Percentiles rank a stretch among this genome's conserved stretches.
These are phyloP conservation scores for Isoperla grammatica DNA, from an alignment of 2,888 invertebrate species.

Conservation along the genomic window DNA sequence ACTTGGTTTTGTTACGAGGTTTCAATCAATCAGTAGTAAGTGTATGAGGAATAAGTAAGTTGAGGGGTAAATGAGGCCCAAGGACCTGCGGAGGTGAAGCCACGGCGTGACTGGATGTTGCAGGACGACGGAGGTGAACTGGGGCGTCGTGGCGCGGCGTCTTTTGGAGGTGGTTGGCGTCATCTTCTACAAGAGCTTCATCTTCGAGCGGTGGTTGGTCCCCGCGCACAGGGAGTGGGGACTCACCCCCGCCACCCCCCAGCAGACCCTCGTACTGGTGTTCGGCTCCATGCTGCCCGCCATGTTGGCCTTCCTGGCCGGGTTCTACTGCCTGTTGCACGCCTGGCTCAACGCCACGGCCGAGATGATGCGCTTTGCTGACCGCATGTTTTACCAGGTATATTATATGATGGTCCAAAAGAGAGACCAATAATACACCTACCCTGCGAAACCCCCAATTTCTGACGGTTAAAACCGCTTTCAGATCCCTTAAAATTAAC, in stretches of 20 bases:
- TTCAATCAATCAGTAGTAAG: too few species aligned
- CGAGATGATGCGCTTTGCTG: slow-evolving; percentile 81
- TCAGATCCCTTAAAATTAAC: too few species aligned
- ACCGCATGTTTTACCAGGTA: slow-evolving; percentile 75
- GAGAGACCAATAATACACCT: too few species aligned
- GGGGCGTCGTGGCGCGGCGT: slow-evolving; percentile 65
- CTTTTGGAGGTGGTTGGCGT: slow-evolving; percentile 71
- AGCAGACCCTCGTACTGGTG: slow-evolving; percentile 42
- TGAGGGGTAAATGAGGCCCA: too few species aligned
- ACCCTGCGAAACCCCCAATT: too few species aligned
- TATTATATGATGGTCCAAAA: too few species aligned
- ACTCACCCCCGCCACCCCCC: slow-evolving; percentile 38
- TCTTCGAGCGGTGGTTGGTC: slow-evolving; percentile 70
- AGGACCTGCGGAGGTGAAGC: too few species aligned
- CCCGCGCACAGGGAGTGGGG: slow-evolving; percentile 64
- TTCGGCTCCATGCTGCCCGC: slow-evolving; percentile 72
- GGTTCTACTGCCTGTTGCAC: slow-evolving; percentile 84
- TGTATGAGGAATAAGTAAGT: too few species aligned
- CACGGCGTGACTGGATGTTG: too few species aligned
- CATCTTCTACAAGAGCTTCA: slow-evolving; percentile 73
- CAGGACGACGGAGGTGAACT: slow-evolving; percentile 66
- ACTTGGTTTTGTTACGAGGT: too few species aligned
- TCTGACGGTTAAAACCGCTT: too few species aligned
- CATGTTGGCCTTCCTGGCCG: slow-evolving; percentile 61
- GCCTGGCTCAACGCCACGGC: slow-evolving; percentile 89